Conservation (phyloP, 1,140 invertebrate species). For the Drosophila tsacasi region DNA sequence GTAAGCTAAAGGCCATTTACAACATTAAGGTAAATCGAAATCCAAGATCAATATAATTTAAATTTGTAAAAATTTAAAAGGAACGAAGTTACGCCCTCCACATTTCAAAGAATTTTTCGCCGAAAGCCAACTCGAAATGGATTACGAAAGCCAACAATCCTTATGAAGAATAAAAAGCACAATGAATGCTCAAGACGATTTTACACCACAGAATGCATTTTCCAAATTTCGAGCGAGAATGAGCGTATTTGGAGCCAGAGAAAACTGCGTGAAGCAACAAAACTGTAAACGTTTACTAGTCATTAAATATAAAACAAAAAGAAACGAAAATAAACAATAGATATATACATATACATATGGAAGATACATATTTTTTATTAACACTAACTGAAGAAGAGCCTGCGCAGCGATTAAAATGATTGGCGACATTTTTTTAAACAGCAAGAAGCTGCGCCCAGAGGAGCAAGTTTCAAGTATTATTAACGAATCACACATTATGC, state of each 20-base stretch:
- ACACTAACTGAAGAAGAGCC: slow-evolving; percentile 48
- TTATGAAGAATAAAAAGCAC: slow-evolving; percentile 1
- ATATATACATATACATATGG: slow-evolving; percentile 45
- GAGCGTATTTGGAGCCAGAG: slow-evolving; percentile 10
- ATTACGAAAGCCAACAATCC: slow-evolving; percentile 22
- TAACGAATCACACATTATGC: slow-evolving; percentile 77
- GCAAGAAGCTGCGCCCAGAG: slow-evolving; percentile 37
- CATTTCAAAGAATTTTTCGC: slow-evolving; percentile 73
- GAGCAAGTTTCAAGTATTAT: slow-evolving; percentile 77
- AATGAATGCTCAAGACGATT: slow-evolving; percentile 50
- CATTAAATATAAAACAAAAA: slow-evolving; percentile 60
- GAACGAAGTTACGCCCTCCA: slow-evolving; percentile 72
- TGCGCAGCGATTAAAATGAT: slow-evolving; percentile 40
- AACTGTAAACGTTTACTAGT: slow-evolving; percentile 80
- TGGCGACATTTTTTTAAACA: slow-evolving; percentile 59
- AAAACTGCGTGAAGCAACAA: slow-evolving; percentile 42
- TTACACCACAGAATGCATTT: slow-evolving; percentile 63
- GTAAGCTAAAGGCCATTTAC: slow-evolving; percentile 14
- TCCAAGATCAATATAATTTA: slow-evolving; percentile 26
- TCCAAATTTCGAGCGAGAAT: slow-evolving; percentile 37
- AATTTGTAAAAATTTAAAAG: slow-evolving; percentile 50
- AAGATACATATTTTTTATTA: slow-evolving; percentile 78
- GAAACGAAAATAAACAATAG: slow-evolving; percentile 1
- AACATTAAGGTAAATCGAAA: slow-evolving; percentile 13
- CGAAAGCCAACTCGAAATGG: slow-evolving; percentile 43